Percentiles rank a stretch among this genome's conserved stretches.
Evolutionary conservation across 64 coral and sea anemone species (phyloP).

Genomic region (Exaiptasia diaphana): DNA sequence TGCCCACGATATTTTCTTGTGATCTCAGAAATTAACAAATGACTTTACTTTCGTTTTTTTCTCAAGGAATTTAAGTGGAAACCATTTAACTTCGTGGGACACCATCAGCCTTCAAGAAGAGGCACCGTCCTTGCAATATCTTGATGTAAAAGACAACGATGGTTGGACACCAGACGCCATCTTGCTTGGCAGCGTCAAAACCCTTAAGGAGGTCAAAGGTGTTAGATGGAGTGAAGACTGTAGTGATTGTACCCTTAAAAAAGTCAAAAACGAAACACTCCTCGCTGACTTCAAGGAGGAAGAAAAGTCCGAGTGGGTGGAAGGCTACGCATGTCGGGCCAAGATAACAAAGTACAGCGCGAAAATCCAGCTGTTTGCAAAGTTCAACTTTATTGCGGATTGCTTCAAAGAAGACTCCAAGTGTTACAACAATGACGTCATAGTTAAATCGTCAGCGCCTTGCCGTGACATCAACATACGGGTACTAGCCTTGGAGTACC

Average conservation of each 20-base stretch:
- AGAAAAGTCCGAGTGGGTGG: conserved; percentile 18
- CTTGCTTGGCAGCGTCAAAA: conserved; percentile 25
- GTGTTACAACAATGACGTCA: conserved; percentile 48
- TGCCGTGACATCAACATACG: conserved; percentile 62
- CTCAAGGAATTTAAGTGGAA: neutral
- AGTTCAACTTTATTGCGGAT: conserved; percentile 43
- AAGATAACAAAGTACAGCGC: conserved; percentile 11
- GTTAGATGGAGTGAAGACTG: conserved; percentile 64
- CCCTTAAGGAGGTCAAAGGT: conserved; percentile 55
- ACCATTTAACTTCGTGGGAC: neutral
- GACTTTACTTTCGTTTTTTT: neutral
- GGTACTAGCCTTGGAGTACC: conserved; percentile 45
- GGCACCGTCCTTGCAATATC: neutral
- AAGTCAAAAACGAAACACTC: conserved; percentile 10
- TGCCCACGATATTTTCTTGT: too few relatives aligned
- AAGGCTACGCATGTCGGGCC: conserved; percentile 39
- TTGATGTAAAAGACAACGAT: conserved; percentile 15
- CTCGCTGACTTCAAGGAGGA: neutral
- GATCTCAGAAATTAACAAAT: too few relatives aligned
- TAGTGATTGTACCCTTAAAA: conserved; percentile 37
- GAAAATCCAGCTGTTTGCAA: conserved; percentile 3
- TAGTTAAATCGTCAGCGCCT: conserved; percentile 36
- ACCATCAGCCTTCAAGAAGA: neutral
- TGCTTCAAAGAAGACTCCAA: conserved; percentile 27
- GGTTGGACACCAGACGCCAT: neutral